Conservation (phyloP, 2,888 invertebrate species). For the Lacanobia oleracea region DNA sequence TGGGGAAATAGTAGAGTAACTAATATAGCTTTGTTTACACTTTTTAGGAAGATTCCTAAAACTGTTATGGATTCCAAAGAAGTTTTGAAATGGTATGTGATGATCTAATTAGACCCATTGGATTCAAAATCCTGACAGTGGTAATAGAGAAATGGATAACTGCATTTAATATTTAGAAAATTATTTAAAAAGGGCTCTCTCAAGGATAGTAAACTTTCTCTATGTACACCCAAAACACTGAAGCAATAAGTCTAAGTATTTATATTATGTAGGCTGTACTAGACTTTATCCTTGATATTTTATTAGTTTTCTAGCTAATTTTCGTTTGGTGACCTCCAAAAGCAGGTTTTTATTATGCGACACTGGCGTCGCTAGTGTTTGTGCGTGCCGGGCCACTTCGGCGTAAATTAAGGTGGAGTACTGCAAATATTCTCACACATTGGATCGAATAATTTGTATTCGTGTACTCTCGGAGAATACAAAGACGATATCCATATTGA, state of each 20-base stretch:
- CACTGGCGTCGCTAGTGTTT: conserved; percentile 50
- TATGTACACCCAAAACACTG: conserved; percentile 1
- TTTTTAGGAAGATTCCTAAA: not conserved
- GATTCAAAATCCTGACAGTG: not conserved
- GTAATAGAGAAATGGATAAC: not conserved
- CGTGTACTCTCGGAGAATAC: conserved; percentile 17
- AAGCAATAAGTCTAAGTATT: conserved; percentile 21
- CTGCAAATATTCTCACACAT: conserved; percentile 53
- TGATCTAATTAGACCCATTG: not conserved
- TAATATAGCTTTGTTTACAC: conserved; percentile 15
- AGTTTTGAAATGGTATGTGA: not conserved
- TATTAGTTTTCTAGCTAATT: conserved; percentile 54
- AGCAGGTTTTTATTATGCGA: conserved; percentile 51
- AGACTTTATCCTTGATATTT: conserved; percentile 49
- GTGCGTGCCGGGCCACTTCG: conserved; percentile 45
- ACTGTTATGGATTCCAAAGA: not conserved
- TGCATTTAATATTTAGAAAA: not conserved
- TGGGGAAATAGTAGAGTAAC: conserved; percentile 37
- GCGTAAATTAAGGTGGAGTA: conserved; percentile 52
- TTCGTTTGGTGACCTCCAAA: conserved; percentile 47
- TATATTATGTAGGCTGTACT: conserved; percentile 2
- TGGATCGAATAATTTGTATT: conserved; percentile 30
- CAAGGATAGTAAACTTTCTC: not conserved
- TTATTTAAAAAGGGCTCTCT: not conserved
- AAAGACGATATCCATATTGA: conserved; percentile 3